Conservation (phyloP, 2,113 vertebrate genomes). For the Cebidichthys violaceus region DNA sequence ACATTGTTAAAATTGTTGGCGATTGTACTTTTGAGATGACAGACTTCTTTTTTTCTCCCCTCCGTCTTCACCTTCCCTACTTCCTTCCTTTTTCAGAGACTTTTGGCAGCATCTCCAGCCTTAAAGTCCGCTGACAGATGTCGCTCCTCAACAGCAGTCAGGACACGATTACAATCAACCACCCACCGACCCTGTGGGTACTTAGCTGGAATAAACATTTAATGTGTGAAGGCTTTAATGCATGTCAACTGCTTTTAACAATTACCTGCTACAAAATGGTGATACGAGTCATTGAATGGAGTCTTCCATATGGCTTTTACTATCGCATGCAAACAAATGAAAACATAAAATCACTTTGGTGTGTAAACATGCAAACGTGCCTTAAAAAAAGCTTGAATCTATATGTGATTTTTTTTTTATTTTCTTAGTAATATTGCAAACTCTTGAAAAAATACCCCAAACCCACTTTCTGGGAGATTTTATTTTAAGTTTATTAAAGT, state of each 20-base stretch:
- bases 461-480: background rate
- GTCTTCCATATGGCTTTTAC: slow-evolving; percentile 16
- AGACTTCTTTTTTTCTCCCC: background rate
- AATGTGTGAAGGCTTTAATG: slow-evolving; percentile 44
- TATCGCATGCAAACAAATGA: slow-evolving; percentile 1
- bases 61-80: background rate
- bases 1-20: background rate
- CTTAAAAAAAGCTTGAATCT: background rate
- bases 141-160: slow-evolving; percentile 32
- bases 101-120: slow-evolving; percentile 18
- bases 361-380: background rate
- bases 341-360: background rate
- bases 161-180: slow-evolving; percentile 67
- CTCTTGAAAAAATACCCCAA: background rate
- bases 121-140: slow-evolving; percentile 36
- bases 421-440: background rate
- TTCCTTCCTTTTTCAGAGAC: slow-evolving; percentile 13
- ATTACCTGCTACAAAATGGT: slow-evolving; percentile 33
- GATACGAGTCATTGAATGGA: background rate
- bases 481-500: background rate
- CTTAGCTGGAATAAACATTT: slow-evolving; percentile 44
- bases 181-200: slow-evolving; percentile 80
- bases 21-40: background rate
- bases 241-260: slow-evolving; percentile 27
- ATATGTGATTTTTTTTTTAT: background rate